phyloP scores from a whole-genome alignment of 2,113 vertebrate genomes.

The Urocynchramus pylzowi region DNA sequence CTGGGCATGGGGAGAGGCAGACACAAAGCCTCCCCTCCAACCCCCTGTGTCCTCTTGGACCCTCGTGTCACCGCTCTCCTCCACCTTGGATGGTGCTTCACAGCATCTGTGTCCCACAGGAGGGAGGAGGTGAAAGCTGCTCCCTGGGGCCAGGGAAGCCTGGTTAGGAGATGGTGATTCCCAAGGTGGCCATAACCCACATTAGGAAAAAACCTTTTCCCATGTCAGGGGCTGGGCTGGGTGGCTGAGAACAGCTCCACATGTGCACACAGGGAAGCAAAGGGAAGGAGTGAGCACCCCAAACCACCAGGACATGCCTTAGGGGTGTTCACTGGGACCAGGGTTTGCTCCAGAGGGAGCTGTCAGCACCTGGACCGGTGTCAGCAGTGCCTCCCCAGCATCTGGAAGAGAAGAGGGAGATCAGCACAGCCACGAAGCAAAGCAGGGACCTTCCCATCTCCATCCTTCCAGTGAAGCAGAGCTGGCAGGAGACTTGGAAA shows the following conservation, averaged over 20 bases:
- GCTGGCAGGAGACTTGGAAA: neutral
- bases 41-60: neutral
- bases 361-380: fast-evolving
- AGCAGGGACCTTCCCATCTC: neutral
- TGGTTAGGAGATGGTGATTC: neutral
- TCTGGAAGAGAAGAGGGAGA: neutral
- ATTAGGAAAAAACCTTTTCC: neutral
- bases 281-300: fast-evolving
- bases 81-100: neutral
- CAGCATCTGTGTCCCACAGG: neutral
- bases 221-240: neutral
- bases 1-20: neutral
- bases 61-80: neutral
- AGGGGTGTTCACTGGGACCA: neutral
- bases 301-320: neutral
- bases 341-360: neutral
- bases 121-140: neutral
- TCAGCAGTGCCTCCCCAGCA: fast-evolving
- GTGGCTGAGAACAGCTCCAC: neutral
- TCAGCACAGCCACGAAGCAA: neutral
- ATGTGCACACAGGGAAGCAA: neutral
- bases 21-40: neutral
- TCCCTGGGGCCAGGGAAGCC: neutral
- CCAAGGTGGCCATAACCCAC: neutral
- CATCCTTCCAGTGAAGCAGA: fast-evolving